A percentile compares a stretch with the other conserved stretches of the same genome.
phyloP scores from a whole-genome alignment of 2,113 vertebrate genomes.

The Onychorhynchus coronatus region DNA sequence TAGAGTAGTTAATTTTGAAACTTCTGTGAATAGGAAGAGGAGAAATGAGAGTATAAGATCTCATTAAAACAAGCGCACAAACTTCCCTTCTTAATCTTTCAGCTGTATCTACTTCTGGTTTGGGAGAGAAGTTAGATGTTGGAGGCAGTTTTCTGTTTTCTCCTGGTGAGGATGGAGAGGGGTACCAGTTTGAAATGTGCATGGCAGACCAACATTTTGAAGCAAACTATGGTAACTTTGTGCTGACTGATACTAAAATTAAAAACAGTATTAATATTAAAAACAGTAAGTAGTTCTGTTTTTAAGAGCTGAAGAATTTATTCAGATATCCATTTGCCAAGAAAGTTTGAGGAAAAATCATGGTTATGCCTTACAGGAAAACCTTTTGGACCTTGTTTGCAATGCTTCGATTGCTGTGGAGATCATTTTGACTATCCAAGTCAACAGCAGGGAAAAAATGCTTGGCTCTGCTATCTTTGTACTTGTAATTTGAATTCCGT shows the following conservation, averaged over 20 bases:
- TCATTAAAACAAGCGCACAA: neutral
- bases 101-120: neutral
- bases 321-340: constrained; percentile 43
- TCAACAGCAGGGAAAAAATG: constrained; percentile 18
- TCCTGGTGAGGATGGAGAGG: neutral
- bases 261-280: neutral
- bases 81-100: neutral
- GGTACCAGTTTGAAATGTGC: neutral
- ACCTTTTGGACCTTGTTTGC: constrained; percentile 36
- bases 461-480: neutral
- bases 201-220: neutral
- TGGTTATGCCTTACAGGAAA: constrained; percentile 37
- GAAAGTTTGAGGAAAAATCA: constrained; percentile 66
- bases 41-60: neutral
- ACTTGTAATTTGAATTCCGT: neutral
- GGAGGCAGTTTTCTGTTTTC: neutral
- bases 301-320: constrained; percentile 37
- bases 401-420: constrained; percentile 62
- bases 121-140: neutral
- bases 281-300: constrained; percentile 16
- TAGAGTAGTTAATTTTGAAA: neutral
- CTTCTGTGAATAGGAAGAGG: neutral
- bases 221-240: neutral
- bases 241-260: neutral
- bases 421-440: constrained; percentile 53